phyloP scores from a whole-genome alignment of 2,113 vertebrate species.

The Colaptes auratus region DNA sequence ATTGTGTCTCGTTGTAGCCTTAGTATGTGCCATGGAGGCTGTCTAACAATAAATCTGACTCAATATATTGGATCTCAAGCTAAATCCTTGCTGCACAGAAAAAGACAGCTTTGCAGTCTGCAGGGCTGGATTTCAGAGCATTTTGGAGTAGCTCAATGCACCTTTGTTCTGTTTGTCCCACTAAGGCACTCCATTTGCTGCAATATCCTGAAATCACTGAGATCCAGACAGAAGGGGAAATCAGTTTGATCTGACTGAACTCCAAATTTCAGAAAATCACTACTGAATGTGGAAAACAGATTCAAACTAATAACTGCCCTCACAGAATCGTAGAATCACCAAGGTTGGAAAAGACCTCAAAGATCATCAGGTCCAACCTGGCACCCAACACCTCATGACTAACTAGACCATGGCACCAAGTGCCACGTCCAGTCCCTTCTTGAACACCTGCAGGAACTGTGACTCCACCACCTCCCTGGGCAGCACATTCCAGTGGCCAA shows the following conservation, averaged over 20 bases:
- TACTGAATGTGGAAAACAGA: not conserved
- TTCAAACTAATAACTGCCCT: not conserved
- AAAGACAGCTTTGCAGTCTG: not conserved
- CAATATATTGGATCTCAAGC: not conserved
- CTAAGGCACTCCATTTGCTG: not conserved
- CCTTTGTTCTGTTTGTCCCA: not conserved
- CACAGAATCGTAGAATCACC: not conserved
- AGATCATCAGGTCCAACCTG: no score
- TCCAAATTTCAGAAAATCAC: not conserved
- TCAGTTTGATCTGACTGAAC: not conserved
- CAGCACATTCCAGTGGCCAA: no score
- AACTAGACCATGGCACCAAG: no score
- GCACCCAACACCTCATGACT: no score
- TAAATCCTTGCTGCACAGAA: not conserved
- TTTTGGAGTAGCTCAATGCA: not conserved
- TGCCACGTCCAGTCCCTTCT: no score
- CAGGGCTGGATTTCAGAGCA: not conserved
- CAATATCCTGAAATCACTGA: not conserved
- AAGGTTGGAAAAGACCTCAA: no score
- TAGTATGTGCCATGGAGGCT: accelerated
- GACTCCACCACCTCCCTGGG: no score
- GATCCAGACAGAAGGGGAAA: not conserved
- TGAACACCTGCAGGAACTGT: no score
- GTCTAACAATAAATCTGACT: not conserved
- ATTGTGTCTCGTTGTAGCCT: not conserved